Base-by-base conservation (phyloP, 2,797 vertebrate genomes). In the Hephaestus fuliginosus region DNA sequence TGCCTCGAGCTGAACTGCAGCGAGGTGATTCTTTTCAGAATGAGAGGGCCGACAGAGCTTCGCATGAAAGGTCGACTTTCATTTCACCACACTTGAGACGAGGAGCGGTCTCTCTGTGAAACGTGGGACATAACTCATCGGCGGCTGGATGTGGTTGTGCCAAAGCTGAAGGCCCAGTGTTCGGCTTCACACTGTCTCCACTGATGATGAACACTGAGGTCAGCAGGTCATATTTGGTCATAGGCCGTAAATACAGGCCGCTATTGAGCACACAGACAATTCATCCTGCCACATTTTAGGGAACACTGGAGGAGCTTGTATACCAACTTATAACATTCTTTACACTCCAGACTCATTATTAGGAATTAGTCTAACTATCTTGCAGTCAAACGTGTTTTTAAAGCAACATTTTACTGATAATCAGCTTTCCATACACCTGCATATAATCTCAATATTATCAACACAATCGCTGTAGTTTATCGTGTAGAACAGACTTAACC, bases 171-270 rank as follows among this genome's bases (percentile, higher is more conserved):
- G 75, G 82, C 30, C 52, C 83, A 80, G 78, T 89, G 86, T 92
- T 93, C 74, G 17, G 67, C 3, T 67, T 82, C 80, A 93, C 85
- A 92, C 86, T 90, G 84, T 70, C 57, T 80, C 86, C 82, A 92
- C 93, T 93, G 90, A 91, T 80, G 85, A 90, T 60, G 7, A 67
- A 77, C 15, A 68, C 74, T 60, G 80, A 68, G 91, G 91, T 88
- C 85, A 79, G 39, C 2, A 52, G 90, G 93, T 90, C 82, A 55
- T 81, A 78, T 87, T 88, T 89, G 69, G 69, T 78, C 80, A 71
- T 60, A 33, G 65, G 65, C 39, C 36, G 39, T 51, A 58, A 69
- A 87, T 69, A 86, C 83, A 90, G 80, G 53, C 43, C 12, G 12
- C 81, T 58, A 88, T 84, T 90, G 84, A 88, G 81, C 22, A 39